phyloP scores from a whole-genome alignment of 2,113 vertebrate species.

The Marmota monax region DNA sequence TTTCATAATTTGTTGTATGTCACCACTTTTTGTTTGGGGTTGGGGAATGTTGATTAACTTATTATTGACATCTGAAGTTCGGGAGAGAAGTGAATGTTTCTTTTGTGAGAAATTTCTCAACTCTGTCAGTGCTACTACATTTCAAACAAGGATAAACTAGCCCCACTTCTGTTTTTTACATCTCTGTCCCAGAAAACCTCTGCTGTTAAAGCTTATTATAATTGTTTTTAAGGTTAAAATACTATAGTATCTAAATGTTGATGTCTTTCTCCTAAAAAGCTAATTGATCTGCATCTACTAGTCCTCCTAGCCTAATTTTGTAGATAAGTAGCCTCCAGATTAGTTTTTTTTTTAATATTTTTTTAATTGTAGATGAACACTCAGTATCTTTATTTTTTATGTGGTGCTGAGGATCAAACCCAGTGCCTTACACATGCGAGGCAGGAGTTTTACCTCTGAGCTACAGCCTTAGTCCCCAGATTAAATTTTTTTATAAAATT shows the following conservation, averaged over 20 bases:
- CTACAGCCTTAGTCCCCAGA: neutral
- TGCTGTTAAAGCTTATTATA: conserved; percentile 17
- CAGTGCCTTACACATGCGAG: too few species aligned
- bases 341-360: neutral
- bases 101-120: conserved; percentile 49
- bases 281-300: conserved; percentile 9
- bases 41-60: neutral
- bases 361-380: too few species aligned
- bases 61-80: neutral
- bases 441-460: too few species aligned
- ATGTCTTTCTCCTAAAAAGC: conserved; percentile 21
- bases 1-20: conserved; percentile 19
- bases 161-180: neutral
- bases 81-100: neutral
- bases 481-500: conserved; percentile 13
- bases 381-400: too few species aligned
- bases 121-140: neutral
- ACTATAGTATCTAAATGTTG: neutral
- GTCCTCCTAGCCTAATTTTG: conserved; percentile 19
- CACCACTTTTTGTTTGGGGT: neutral
- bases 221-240: conserved; percentile 58
- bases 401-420: too few species aligned
- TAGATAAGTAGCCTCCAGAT: conserved; percentile 10
- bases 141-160: neutral
- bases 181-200: neutral